A percentile compares a stretch with the other conserved stretches of the same genome.
Evolutionary conservation across 2,797 vertebrate species (phyloP).

Genomic region (Gymnodraco acuticeps): DNA sequence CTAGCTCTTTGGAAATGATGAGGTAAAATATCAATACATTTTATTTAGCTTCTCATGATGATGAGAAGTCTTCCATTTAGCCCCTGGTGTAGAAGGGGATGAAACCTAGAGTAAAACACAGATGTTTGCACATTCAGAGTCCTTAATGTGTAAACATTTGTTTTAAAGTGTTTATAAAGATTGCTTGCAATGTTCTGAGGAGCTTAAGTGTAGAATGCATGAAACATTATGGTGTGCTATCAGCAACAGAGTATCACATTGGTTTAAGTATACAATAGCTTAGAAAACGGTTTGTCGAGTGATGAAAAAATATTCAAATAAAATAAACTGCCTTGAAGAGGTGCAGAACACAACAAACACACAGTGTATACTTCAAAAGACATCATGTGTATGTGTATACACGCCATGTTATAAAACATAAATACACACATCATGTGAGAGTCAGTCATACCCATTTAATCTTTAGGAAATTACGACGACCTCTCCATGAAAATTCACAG

Average conservation of each 20-base stretch:
- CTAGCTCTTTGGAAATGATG: slow-evolving; percentile 19
- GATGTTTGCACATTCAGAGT: neutral
- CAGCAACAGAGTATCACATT: slow-evolving; percentile 10
- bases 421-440: neutral
- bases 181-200: neutral
- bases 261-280: neutral
- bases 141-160: slow-evolving; percentile 4
- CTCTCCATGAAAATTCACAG: neutral
- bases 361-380: neutral
- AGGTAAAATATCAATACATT: slow-evolving; percentile 35
- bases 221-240: neutral
- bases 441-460: slow-evolving; percentile 1
- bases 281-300: slow-evolving; percentile 4
- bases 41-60: slow-evolving; percentile 10
- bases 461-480: slow-evolving; percentile 2
- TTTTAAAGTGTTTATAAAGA: neutral
- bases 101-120: neutral
- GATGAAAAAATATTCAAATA: slow-evolving; percentile 1
- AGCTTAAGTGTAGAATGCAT: neutral
- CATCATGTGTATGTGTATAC: neutral
- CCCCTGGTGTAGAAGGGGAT: neutral
- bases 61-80: slow-evolving; percentile 23
- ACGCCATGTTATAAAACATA: neutral
- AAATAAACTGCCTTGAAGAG: slow-evolving; percentile 5
- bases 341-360: neutral